These are phyloP conservation scores for Saccopteryx leptura DNA, from an alignment of 2,113 vertebrate genomes.

Conservation along the genomic window DNA sequence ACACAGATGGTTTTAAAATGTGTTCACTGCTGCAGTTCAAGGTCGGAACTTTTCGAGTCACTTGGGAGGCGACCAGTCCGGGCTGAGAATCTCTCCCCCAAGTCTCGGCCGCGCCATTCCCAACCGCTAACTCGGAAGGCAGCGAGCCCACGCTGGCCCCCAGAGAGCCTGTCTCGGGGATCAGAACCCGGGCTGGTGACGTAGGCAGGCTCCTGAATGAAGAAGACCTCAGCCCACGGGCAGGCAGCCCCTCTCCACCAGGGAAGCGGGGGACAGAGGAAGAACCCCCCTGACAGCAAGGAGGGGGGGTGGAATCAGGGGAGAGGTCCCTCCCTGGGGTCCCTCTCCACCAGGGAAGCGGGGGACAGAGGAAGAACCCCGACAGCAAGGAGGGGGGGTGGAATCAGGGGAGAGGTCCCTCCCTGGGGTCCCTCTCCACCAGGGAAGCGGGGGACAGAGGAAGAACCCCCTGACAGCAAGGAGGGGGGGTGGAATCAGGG, in stretches of 20 bases:
- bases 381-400: not conserved
- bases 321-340: no score
- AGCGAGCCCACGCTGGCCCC: not conserved
- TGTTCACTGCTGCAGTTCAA: not conserved
- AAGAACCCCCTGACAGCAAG: not conserved
- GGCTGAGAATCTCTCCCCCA: not conserved
- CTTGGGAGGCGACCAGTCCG: not conserved
- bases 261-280: not conserved
- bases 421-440: not conserved
- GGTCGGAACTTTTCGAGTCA: not conserved
- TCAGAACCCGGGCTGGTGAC: not conserved
- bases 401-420: no score
- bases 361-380: not conserved
- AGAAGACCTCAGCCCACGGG: fast-evolving
- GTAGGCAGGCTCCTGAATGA: fast-evolving
- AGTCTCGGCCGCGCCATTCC: not conserved
- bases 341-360: fast-evolving
- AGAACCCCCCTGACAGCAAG: not conserved
- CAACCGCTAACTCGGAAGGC: fast-evolving
- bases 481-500: no score
- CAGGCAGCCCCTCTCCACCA: not conserved
- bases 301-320: no score
- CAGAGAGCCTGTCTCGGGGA: not conserved
- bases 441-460: not conserved
- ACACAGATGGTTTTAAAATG: fast-evolving